These are phyloP conservation scores for Drosophila stalkeri DNA, from an alignment of 2,888 invertebrate species.

Conservation along the genomic window DNA sequence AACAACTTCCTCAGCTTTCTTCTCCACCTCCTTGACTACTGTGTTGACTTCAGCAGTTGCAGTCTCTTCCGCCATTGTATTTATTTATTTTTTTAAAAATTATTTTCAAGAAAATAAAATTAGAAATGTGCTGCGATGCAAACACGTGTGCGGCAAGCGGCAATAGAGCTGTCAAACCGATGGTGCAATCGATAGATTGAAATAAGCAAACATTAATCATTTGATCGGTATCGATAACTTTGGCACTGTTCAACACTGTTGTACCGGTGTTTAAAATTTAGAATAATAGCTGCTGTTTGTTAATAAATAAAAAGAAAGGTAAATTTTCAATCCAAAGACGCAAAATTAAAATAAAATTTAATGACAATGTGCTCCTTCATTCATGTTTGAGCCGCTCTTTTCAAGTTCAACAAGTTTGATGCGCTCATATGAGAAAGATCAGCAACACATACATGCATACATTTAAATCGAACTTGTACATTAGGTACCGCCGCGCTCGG, in stretches of 20 bases:
- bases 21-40: constrained; percentile 34
- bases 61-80: constrained; percentile 77
- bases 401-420: too few species aligned
- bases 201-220: neutral
- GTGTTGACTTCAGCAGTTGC: constrained; percentile 39
- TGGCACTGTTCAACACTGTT: neutral
- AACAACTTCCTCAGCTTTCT: constrained; percentile 47
- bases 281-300: too few species aligned
- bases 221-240: neutral
- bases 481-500: neutral
- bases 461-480: neutral
- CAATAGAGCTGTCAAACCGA: constrained; percentile 34
- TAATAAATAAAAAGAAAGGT: too few species aligned
- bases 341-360: too few species aligned
- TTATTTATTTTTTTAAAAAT: constrained; percentile 1
- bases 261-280: neutral
- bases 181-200: neutral
- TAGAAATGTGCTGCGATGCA: constrained; percentile 50
- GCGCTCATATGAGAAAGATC: too few species aligned
- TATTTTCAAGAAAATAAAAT: constrained; percentile 40
- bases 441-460: too few species aligned
- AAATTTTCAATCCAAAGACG: too few species aligned
- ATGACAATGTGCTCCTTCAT: too few species aligned
- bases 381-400: too few species aligned
- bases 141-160: constrained; percentile 67